Base-by-base conservation (phyloP, 2,888 invertebrate species). In the Vandiemenella viatica region DNA sequence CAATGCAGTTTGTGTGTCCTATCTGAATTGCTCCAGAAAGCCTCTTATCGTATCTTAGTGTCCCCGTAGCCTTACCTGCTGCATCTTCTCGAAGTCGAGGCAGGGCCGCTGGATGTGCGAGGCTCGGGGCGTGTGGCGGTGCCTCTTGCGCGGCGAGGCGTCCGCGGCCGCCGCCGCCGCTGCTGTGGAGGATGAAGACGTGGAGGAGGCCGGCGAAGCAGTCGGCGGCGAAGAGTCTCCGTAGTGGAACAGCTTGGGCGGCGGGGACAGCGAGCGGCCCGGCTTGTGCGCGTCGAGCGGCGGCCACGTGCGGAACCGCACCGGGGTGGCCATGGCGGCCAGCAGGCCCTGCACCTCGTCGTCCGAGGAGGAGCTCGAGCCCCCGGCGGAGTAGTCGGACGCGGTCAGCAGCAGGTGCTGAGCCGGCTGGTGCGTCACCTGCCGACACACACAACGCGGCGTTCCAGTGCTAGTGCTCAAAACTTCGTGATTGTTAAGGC, bases 21-120 rank as follows among this genome's bases (percentile, higher is more conserved):
- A n/a, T n/a, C n/a, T n/a, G n/a, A n/a, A n/a, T n/a, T n/a, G n/a
- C n/a, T n/a, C n/a, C n/a, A n/a, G n/a, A n/a, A n/a, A n/a, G 91
- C 91, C 92, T 92, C 74, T 92, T 92, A 69, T 92, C 92, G 67
- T 92, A 91, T 73, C 92, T 91, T 63, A 92, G 78, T 49, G 56
- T 53, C 48, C 53, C 54, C 52, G 54, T 55, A 67, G 68, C 56
- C 73, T 71, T 71, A 89, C 89, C 83, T 89, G 88, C 74, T 91
- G 91, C 91, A 92, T 92, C 74, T 92, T 92, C 69, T 92, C 92
- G 67, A 92, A 91, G 73, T 92, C 91, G 63, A 92, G 78, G 68
- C 89, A 90, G 57, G 92, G 92, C 64, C 91, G 77, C 64, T 83
- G 83, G 58, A 80, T 72, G 67, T 83, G 79, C 48, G 60, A 59